These are phyloP conservation scores for Diceros bicornis DNA, from an alignment of 2,797 vertebrate genomes.

Conservation along the genomic window DNA sequence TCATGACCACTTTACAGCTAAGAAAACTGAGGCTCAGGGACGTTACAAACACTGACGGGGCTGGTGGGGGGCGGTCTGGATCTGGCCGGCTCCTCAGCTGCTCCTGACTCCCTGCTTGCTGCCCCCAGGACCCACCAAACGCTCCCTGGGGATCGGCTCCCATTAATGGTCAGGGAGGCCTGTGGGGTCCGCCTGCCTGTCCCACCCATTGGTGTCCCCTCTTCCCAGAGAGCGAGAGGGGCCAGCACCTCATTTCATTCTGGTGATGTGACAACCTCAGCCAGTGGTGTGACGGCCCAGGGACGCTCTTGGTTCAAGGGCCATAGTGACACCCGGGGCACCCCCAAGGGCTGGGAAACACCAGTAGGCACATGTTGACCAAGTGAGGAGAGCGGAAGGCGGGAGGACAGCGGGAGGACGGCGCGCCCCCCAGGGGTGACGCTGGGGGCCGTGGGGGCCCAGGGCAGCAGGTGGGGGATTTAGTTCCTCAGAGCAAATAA, in stretches of 20 bases:
- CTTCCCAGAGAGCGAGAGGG: neutral
- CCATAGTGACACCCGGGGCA: neutral
- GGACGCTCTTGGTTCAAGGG: neutral
- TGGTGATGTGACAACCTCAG: neutral
- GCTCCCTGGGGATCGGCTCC: neutral
- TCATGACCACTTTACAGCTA: no score
- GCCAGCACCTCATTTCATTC: neutral
- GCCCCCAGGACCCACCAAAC: neutral
- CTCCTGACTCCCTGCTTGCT: neutral
- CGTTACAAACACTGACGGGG: no score
- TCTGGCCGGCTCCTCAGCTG: neutral
- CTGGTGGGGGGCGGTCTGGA: no score
- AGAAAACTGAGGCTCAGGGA: neutral
- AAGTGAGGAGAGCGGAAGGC: neutral
- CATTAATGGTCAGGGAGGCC: neutral
- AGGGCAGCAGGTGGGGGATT: neutral
- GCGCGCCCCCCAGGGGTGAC: rapidly evolving
- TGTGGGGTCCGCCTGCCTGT: no score
- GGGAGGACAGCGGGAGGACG: rapidly evolving
- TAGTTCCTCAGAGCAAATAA: neutral
- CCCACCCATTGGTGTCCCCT: neutral
- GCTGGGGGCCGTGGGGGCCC: neutral
- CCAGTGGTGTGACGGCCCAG: neutral
- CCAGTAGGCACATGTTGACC: neutral
- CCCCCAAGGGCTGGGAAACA: neutral